These are phyloP conservation scores for Pelochelys cantorii DNA, from an alignment of 2,797 vertebrate species.

Conservation along the genomic window DNA sequence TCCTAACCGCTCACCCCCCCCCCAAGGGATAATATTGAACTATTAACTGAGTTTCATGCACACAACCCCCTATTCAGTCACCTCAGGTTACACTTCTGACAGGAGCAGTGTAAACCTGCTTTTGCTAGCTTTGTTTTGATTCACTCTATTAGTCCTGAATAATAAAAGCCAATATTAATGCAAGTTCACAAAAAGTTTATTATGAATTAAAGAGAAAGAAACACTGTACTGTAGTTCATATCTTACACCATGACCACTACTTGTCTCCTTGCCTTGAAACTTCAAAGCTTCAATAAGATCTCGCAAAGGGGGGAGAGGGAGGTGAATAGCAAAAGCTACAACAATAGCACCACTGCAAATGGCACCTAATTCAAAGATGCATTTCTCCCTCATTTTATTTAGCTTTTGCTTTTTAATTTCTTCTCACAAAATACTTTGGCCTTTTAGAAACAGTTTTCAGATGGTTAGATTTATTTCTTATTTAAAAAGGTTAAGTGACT, in stretches of 20 bases:
- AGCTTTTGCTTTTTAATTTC: neutral
- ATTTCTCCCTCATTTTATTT: neutral
- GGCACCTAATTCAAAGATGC: neutral
- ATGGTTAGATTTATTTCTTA: constrained; percentile 46
- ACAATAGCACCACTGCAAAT: neutral
- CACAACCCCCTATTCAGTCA: too few relatives aligned
- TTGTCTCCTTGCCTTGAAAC: neutral
- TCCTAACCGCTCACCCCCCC: too few relatives aligned
- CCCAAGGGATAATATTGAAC: too few relatives aligned
- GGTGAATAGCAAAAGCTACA: neutral
- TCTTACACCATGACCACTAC: neutral
- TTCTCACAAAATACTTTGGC: neutral
- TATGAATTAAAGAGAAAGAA: neutral
- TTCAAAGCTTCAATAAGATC: neutral
- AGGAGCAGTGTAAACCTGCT: neutral
- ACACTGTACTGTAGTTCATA: neutral
- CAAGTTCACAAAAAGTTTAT: fast-evolving
- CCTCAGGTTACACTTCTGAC: too few relatives aligned
- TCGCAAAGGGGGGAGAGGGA: neutral
- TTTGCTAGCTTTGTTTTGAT: fast-evolving
- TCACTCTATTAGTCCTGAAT: neutral
- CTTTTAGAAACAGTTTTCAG: neutral
- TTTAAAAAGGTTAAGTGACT: constrained; percentile 11
- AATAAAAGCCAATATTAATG: neutral
- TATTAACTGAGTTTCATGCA: too few relatives aligned